Base-by-base conservation (phyloP, 2,797 vertebrate species). In the Anolis apletophallus region DNA sequence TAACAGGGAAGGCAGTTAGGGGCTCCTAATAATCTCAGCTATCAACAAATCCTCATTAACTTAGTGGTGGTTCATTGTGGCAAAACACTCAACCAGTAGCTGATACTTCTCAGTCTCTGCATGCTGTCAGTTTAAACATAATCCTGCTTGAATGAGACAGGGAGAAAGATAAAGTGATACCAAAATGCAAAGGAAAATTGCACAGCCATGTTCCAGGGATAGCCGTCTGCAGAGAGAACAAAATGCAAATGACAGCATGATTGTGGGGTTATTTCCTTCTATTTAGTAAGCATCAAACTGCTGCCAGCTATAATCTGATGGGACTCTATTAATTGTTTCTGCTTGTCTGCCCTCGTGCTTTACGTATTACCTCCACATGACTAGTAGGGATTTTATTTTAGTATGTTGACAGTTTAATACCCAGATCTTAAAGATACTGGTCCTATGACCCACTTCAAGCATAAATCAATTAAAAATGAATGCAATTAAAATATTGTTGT, bases 41-140 rank as follows among this genome's bases (percentile, higher is more conserved):
- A 86, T 87, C 87, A 93, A 90, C 81, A 91, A 85, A 88, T 67
- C 83, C 64, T 84, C 81, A 94, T 91, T 89, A 93, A 86, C 81
- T 5, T 52, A 84, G 85, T 50, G 0, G 1, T 16, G 80, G 34
- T 59, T 93, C 79, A 85, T 90, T 86, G 92, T 67, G 86, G 73
- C 61, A 52, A 64, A 91, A 84, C 26, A 16, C 40, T 6, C 11
- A 90, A 73, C 73, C 75, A 86, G 74, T 83, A 78, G 36, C 80
- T 88, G 78, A 79, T 73, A 88, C 61, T 85, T 34, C 0, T 0
- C 85, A 54, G 75, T 67, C 85, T 77, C 67, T 29, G 73, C 5
- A 26, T 71, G 80, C 87, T 72, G 85, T 72, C 76, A 86, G 80
- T 72, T 85, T 86, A 89, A 93, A 89, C 83, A 74, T 19, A 83